Conservation (phyloP, 2,797 vertebrate species). For the Tadarida brasiliensis region DNA sequence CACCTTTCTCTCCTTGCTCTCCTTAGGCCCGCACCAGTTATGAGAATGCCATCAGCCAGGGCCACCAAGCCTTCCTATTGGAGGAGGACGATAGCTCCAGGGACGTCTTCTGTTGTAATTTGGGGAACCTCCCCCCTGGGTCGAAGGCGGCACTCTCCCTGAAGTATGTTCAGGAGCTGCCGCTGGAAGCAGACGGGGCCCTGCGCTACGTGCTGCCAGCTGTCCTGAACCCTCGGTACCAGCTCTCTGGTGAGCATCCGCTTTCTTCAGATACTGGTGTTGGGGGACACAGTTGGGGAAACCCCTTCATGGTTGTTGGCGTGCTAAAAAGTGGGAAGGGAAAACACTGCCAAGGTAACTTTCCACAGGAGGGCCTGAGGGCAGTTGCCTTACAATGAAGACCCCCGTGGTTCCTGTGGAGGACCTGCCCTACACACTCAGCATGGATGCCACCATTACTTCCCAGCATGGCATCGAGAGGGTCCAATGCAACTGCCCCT, state of each 20-base stretch:
- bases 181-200: constrained; percentile 88
- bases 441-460: constrained; percentile 85
- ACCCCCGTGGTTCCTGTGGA: constrained; percentile 73
- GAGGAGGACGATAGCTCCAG: constrained; percentile 89
- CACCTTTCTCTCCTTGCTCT: background rate
- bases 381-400: constrained; percentile 9
- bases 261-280: background rate
- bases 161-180: constrained; percentile 90
- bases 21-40: constrained; percentile 76
- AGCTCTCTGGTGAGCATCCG: constrained; percentile 85
- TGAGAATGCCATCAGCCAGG: constrained; percentile 77
- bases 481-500: constrained; percentile 89
- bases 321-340: background rate
- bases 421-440: constrained; percentile 89
- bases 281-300: background rate
- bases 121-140: constrained; percentile 90
- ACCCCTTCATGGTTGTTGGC: background rate
- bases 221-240: constrained; percentile 92
- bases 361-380: constrained; percentile 39
- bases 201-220: constrained; percentile 91
- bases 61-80: constrained; percentile 89
- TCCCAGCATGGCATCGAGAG: constrained; percentile 89
- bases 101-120: constrained; percentile 88
- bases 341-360: background rate
- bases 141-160: constrained; percentile 89